Conservation (phyloP, 2,888 invertebrate genomes). For the Epistrophe eligans region DNA sequence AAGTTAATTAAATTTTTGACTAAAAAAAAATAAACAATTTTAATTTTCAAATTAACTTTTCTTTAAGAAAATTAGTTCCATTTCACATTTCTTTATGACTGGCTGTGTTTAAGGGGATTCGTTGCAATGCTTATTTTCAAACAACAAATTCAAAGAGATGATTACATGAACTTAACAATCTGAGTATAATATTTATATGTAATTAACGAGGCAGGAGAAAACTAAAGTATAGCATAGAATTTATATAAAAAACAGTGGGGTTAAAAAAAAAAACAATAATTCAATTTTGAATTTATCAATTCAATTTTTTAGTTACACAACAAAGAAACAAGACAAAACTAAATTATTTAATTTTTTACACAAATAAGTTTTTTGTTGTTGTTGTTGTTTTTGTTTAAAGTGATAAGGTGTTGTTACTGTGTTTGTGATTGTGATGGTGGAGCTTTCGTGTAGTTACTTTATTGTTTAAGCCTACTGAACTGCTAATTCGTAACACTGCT, state of each 20-base stretch:
- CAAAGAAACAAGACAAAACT: conserved; percentile 65
- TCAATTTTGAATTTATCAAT: conserved; percentile 56
- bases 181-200: conserved; percentile 27
- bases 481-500: conserved; percentile 60
- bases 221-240: conserved; percentile 30
- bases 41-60: conserved; percentile 1
- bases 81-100: conserved; percentile 5
- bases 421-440: conserved; percentile 60
- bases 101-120: conserved; percentile 11
- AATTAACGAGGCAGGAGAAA: conserved; percentile 43
- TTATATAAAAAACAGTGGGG: conserved; percentile 40
- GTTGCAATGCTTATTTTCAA: conserved; percentile 42
- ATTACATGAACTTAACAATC: conserved; percentile 45
- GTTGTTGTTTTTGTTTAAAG: not conserved
- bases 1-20: conserved; percentile 13
- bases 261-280: conserved; percentile 45
- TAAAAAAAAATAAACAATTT: conserved; percentile 27
- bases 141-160: conserved; percentile 19
- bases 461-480: conserved; percentile 52
- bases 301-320: conserved; percentile 57
- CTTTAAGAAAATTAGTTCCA: conserved; percentile 2
- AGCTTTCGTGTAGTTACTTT: conserved; percentile 44
- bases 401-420: conserved; percentile 55
- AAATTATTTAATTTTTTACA: conserved; percentile 58
- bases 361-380: conserved; percentile 10